Evolutionary conservation across 2,113 vertebrate species (phyloP), one percentile per base, ranked within the genome.

Genomic region (Psilopsiagon aymara): DNA sequence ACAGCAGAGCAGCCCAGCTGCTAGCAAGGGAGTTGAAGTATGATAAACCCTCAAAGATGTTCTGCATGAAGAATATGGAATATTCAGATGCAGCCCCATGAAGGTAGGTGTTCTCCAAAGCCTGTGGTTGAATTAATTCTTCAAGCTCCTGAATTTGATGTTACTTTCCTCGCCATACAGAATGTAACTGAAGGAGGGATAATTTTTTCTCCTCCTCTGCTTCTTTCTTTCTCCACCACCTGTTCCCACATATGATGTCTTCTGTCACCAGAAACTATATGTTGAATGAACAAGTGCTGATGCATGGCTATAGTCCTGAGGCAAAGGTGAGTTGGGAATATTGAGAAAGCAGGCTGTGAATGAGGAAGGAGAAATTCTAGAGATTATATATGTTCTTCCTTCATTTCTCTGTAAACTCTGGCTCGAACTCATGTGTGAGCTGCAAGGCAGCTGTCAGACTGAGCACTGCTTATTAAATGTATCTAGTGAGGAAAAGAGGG

Each of bases 141-240:
- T 92, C 64, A 92, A 88, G 62, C 67, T 91, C 49, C 49, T 94
- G 75, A 90, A 31, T 88, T 95, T 95, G 75, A 97, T 57, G 59
- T 51, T 79, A 33, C 83, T 85, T 95, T 92, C 44, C 33, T 94
- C 67, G 86, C 70, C 37, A 69, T 74, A 86, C 37, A 81, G 78
- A 91, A 79, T 85, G 63, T 76, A 91, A 88, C 84, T 94, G 93
- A 92, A 94, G 80, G 73, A 94, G 49, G 37, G 91, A 89, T 87
- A 73, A 91, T 95, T 95, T 95, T 96, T 74, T 94, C 57, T 95
- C 88, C 90, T 95, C 69, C 81, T 90, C 95, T 94, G 77, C 77
- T 94, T 86, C 70, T 77, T 88, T 83, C 88, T 94, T 94, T 84
- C 69, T 92, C 83, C 92, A 68, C 88, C 95, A 89, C 94, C 94